Evolutionary conservation across 2,113 vertebrate species (phyloP).

Genomic region (Micronycteris hirsuta): DNA sequence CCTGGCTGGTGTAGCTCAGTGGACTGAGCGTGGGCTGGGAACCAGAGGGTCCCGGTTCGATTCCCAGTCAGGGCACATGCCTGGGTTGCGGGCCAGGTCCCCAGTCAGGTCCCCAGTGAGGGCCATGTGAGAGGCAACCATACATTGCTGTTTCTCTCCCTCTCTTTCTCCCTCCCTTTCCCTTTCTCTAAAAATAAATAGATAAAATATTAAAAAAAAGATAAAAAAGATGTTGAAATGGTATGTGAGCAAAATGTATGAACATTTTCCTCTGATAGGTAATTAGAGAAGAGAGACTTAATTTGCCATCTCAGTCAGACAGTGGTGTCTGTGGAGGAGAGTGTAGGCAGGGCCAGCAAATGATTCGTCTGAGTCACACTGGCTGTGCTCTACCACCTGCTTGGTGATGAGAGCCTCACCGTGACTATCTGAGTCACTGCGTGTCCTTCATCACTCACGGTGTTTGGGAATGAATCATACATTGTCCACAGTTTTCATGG

Average conservation of each 20-base stretch:
- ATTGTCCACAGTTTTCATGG: background rate
- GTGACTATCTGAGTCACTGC: background rate
- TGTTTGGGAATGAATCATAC: background rate
- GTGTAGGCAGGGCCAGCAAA: background rate
- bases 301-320: background rate
- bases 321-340: background rate
- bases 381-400: background rate
- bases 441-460: background rate
- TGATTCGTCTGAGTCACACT: background rate
- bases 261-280: background rate
- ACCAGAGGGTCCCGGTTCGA: no score
- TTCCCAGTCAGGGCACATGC: no score
- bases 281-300: background rate
- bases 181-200: no score
- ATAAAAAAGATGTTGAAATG: background rate
- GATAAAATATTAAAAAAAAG: no score
- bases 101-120: no score
- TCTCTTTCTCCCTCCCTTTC: no score
- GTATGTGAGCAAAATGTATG: background rate
- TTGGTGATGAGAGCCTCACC: background rate
- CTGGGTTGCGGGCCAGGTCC: no score
- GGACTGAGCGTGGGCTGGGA: no score
- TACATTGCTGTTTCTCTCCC: no score
- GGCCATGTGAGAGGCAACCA: no score
- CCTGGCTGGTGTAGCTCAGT: no score